These are phyloP conservation scores for Apogon hyalosoma DNA, from an alignment of 2,797 vertebrate genomes.

Conservation along the genomic window DNA sequence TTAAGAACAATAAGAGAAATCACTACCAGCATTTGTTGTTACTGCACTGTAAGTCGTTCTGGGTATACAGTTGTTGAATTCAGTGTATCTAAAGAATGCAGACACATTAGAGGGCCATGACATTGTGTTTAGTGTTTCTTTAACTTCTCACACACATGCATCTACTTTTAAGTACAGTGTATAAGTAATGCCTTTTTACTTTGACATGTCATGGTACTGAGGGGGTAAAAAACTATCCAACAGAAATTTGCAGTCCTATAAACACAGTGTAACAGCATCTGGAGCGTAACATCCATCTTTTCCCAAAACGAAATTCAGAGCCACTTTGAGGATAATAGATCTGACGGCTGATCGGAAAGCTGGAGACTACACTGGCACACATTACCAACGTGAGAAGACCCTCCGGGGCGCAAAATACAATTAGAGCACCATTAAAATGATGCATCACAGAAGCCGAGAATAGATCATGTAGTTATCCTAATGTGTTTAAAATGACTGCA, in stretches of 20 bases:
- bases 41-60: slow-evolving; percentile 15
- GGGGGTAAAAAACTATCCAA: background rate
- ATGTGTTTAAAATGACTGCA: slow-evolving; percentile 45
- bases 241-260: too few relatives aligned
- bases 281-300: background rate
- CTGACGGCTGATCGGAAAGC: slow-evolving; percentile 61
- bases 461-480: slow-evolving; percentile 45
- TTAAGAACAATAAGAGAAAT: slow-evolving; percentile 2
- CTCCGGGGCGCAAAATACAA: slow-evolving; percentile 54
- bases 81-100: slow-evolving; percentile 25
- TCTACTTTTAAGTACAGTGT: too few relatives aligned
- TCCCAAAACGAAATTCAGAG: slow-evolving; percentile 18
- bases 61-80: slow-evolving; percentile 3
- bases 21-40: slow-evolving; percentile 5
- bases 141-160: too few relatives aligned
- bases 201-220: background rate
- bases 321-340: slow-evolving; percentile 48
- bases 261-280: too few relatives aligned
- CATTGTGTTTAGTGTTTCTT: slow-evolving; percentile 3
- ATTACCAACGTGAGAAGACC: slow-evolving; percentile 59
- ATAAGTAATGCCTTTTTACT: too few relatives aligned
- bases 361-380: slow-evolving; percentile 47
- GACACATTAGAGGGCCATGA: slow-evolving; percentile 7
- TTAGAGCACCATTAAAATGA: slow-evolving; percentile 65
- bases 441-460: slow-evolving; percentile 61